A percentile compares a stretch with the other conserved stretches of the same genome.
Conservation (phyloP, 1,140 invertebrate genomes). For the Teleogryllus occipitalis region DNA sequence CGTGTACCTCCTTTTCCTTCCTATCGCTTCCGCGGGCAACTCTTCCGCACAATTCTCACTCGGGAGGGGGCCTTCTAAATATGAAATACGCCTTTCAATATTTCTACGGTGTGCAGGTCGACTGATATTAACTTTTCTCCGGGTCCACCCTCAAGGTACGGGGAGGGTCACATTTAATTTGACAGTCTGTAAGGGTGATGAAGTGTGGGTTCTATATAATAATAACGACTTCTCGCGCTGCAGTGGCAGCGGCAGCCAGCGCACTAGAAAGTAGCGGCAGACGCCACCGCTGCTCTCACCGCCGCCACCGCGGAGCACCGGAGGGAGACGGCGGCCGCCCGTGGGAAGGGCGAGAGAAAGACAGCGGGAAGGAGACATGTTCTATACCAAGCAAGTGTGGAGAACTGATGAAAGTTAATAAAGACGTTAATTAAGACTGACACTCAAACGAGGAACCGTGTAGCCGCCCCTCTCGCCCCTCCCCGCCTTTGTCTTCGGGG, state of each 20-base stretch:
- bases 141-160: background rate
- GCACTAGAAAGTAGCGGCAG: background rate
- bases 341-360: background rate
- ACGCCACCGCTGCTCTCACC: background rate
- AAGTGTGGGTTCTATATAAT: constrained; percentile 5
- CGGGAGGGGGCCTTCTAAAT: background rate
- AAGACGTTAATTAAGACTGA: constrained; percentile 23
- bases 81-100: constrained; percentile 5
- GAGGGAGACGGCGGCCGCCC: background rate
- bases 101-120: background rate
- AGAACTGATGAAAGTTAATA: constrained; percentile 22
- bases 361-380: background rate
- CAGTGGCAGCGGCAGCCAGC: background rate
- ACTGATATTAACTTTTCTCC: constrained; percentile 1
- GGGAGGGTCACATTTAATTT: background rate
- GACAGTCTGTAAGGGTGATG: background rate
- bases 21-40: background rate
- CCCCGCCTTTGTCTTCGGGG: background rate
- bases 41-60: background rate
- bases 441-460: constrained; percentile 15
- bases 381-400: background rate
- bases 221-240: background rate
- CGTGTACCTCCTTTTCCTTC: background rate
- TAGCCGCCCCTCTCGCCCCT: background rate
- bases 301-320: background rate